These are phyloP conservation scores for Anser brachyrhynchus DNA, from an alignment of 2,113 vertebrate genomes.

Conservation along the genomic window DNA sequence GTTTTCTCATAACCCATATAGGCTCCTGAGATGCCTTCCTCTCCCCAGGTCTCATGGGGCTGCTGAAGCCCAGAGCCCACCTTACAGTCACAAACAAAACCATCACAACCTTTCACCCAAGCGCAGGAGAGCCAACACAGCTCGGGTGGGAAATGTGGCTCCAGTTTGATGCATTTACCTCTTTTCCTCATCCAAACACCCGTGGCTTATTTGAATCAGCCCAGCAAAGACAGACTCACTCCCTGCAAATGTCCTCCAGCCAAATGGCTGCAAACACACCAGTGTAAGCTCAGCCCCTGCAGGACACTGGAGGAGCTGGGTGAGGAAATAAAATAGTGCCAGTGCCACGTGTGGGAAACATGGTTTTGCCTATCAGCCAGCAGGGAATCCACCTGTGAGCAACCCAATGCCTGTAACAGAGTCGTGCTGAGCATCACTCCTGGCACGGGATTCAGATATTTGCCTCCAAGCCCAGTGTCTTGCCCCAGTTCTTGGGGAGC, in stretches of 20 bases:
- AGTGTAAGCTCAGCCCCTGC: neutral
- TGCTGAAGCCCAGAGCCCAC: neutral
- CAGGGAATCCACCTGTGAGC: neutral
- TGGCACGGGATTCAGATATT: neutral
- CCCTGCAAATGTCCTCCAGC: neutral
- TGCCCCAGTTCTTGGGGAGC: neutral
- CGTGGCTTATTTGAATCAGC: accelerated
- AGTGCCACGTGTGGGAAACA: accelerated
- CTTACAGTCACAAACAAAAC: neutral
- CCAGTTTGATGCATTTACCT: accelerated
- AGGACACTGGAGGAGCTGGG: neutral
- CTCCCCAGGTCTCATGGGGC: neutral
- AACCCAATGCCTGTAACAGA: neutral
- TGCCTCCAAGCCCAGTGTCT: neutral
- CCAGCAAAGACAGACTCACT: no score
- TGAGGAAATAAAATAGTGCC: neutral
- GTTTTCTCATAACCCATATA: neutral
- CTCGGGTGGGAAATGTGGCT: accelerated
- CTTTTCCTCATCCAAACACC: neutral
- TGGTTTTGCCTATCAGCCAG: neutral
- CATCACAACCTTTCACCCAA: accelerated
- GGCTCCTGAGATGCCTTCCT: neutral
- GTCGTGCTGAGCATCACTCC: neutral
- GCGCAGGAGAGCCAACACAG: accelerated
- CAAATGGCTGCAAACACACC: neutral